Base-by-base conservation (phyloP, 2,113 vertebrate genomes). In the Hippopotamus amphibius region DNA sequence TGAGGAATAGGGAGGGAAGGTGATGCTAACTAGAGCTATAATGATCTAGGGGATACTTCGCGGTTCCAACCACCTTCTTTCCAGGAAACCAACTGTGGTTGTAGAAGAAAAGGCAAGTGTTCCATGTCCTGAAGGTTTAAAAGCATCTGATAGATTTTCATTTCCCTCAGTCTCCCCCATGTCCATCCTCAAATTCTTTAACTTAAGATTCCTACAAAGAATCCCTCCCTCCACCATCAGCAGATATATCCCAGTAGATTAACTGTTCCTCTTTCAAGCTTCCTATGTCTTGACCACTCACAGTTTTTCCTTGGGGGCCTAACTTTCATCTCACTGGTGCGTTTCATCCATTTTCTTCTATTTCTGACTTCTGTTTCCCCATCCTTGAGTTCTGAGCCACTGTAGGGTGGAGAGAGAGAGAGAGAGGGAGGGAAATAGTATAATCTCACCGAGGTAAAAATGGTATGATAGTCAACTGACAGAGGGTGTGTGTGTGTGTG, bases 261-360 rank as follows among this genome's bases (percentile, higher is more conserved):
- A 85, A 82, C 61, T 85, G 50, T 50, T 46, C 30, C 28, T 84
- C 24, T 90, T 93, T 82, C 61, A 86, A 95, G 30, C 16, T 96
- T 97, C 41, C 50, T 89, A 61, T 76, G 88, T 96, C 28, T 80
- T 95, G 24, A 77, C 16, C 43, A 96, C 37, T 80, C 76, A 65
- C 28, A 41, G 37, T 82, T 81, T 93, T 90, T 83, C 90, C 41
- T 88, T 57, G 26, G 50, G 50, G 50, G 76, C 48, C 19, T 96
- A 83, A 68, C 69, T 94, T 88, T 81, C 48, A 96, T 89, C 68
- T 90, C 50, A 66, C 80, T 26, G 69, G 14, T 88, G 19, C 30
- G 24, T 84, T 87, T 96, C 66, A 71, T 61, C 19, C 33, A 14
- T 92, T 93, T 95, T 72, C 79, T 93, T 93, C 69, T 65, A 48